Evolutionary conservation across 2,888 invertebrate species (phyloP), one percentile per base, ranked within the genome.

Genomic region (Octonoba sinensis): DNA sequence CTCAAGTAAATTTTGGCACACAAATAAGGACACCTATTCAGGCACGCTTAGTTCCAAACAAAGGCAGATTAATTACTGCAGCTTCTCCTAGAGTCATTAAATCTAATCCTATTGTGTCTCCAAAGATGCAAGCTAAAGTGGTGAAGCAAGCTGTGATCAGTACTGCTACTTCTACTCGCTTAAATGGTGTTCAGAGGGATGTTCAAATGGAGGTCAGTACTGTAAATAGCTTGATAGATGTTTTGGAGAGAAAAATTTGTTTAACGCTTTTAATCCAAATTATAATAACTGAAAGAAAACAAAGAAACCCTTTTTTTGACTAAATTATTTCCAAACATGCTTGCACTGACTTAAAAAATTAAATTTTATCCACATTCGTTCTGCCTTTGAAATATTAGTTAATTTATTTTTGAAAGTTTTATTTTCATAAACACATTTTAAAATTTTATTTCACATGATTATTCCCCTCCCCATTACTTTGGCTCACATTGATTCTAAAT

Each of bases 181-280:
- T 85, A n/a, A 85, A 85, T 81, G 85, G 85, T 56, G 73, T 83
- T 27, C 85, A 83, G 59, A 54, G 83, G 66, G 73, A 78, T 56
- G 59, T 84, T 36, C 78, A 82, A 51, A 51, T 83, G 51, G 85
- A 84, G 66, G 84, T 85, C 54, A 44, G 67, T 62, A 46, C 22
- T 36, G 36, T 11, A 36, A 36, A 36, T 36, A 36, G 36, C 36
- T 36, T 36, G 36, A 36, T 36, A 47, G 36, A 36, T 36, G 8
- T 59, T 22, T 24, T 60, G 22, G 24, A 20, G 22, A 11, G 11
- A 60, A 60, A 24, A 1, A n/a, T 60, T 60, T 60, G 20, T 60
- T n/a, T 22, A 24, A 22, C 27, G 24, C 56, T 20, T 56, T 56
- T 56, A 56, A 56, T 56, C 18, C 13, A 56, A 56, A 18, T 18